Evolutionary conservation across 2,113 vertebrate genomes (phyloP).

Genomic region (Aphyosemion australe): DNA sequence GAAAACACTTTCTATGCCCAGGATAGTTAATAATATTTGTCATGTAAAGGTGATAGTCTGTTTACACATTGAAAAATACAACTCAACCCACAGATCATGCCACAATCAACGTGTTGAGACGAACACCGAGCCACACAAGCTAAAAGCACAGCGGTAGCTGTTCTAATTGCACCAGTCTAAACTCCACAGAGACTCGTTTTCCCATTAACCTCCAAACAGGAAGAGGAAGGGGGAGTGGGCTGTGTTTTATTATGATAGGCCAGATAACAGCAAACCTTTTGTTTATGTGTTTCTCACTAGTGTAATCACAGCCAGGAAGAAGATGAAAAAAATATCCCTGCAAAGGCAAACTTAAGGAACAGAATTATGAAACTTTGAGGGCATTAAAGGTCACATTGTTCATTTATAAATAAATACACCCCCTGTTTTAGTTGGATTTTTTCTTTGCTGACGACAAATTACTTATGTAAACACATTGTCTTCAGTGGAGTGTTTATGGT

Average conservation of each 20-base stretch:
- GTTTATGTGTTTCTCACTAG: conserved; percentile 73
- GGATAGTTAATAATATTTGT: too few species aligned
- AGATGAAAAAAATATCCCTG: conserved; percentile 2
- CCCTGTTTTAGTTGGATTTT: neutral
- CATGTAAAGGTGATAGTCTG: conserved; percentile 3
- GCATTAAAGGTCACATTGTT: conserved; percentile 8
- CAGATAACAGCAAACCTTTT: conserved; percentile 66
- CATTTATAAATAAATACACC: neutral
- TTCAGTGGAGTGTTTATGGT: conserved; percentile 9
- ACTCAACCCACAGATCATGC: neutral
- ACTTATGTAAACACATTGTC: conserved; percentile 26
- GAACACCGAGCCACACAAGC: conserved; percentile 25
- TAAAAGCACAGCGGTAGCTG: conserved; percentile 28
- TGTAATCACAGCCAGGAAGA: conserved; percentile 43
- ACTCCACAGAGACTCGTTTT: conserved; percentile 68
- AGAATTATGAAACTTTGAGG: conserved; percentile 27
- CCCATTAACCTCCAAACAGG: conserved; percentile 70
- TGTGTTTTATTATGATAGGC: conserved; percentile 67
- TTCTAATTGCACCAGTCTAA: conserved; percentile 51
- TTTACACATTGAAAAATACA: conserved; percentile 43
- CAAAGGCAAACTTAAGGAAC: conserved; percentile 18
- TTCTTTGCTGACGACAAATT: conserved; percentile 4
- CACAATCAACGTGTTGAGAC: conserved; percentile 26
- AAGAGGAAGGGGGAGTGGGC: conserved; percentile 67
- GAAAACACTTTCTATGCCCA: neutral